Evolutionary conservation across 2,888 invertebrate genomes (phyloP), one percentile per base, ranked within the genome.

Genomic region (Folsomia manolachei): DNA sequence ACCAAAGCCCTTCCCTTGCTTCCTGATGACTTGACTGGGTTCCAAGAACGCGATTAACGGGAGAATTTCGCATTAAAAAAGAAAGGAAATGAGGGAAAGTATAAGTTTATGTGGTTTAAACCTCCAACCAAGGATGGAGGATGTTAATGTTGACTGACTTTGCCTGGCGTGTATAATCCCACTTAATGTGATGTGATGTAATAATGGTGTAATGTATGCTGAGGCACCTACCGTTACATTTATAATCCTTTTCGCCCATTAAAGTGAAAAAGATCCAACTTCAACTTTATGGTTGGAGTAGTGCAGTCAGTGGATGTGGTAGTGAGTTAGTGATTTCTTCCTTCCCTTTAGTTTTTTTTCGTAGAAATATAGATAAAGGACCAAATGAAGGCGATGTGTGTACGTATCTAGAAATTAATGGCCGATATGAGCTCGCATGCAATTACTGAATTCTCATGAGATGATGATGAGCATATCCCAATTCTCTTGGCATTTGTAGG

Each of bases 371-470:
- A 39, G 14, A 56, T 56, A 19, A 56, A 21, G 56, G 56, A n/a
- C n/a, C n/a, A n/a, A n/a, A n/a, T n/a, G n/a, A n/a, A n/a, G n/a
- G 4, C 56, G 56, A 21, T 56, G 21, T 7, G 7, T 19, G 56
- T 14, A 56, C 7, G 56, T 7, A 74, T 71, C 74, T 68, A 63
- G 69, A 79, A 79, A 79, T 79, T 79, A 79, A 79, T 79, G 78
- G 79, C 77, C 71, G 76, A 77, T 79, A 78, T 79, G 77, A 78
- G 77, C 75, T 75, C 76, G 75, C 77, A 73, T 72, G 78, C 79
- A 79, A 79, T 79, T 79, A 79, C 79, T 70, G 75, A 77, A 78
- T 78, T 71, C 79, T 79, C 79, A 79, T 79, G 79, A 78, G 79
- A 77, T 39, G 4, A 4, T 39, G 39, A 56, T 78, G n/a, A 75